Conservation (phyloP, 2,113 vertebrate genomes). For the Cinclus cinclus region DNA sequence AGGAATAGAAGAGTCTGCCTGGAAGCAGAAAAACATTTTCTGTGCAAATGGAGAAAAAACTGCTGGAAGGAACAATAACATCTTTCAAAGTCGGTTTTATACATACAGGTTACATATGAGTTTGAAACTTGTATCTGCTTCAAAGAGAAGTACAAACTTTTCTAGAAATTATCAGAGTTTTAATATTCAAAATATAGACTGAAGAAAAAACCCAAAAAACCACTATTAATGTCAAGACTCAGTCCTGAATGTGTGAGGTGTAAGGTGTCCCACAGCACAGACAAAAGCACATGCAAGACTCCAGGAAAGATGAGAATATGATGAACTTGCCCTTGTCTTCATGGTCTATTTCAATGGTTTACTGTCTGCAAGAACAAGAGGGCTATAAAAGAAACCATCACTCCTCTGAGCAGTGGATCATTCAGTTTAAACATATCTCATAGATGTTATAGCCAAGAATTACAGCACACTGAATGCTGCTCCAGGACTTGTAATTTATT, state of each 20-base stretch:
- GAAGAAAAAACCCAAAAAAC: neutral
- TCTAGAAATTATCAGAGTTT: neutral
- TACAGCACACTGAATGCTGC: neutral
- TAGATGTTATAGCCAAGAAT: neutral
- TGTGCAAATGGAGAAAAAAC: neutral
- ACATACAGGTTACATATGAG: no score
- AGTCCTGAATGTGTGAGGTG: neutral
- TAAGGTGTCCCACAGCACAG: neutral
- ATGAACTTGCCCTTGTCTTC: neutral
- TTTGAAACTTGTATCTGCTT: neutral
- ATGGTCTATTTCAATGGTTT: neutral
- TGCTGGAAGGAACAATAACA: neutral
- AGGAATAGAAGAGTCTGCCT: neutral
- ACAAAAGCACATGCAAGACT: neutral
- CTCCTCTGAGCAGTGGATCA: neutral
- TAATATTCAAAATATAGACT: neutral
- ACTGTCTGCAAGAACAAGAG: neutral
- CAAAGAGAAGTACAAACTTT: neutral
- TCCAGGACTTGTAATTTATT: conserved; percentile 3
- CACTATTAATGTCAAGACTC: neutral
- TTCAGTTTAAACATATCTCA: neutral
- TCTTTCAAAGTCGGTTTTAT: neutral
- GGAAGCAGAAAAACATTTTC: neutral
- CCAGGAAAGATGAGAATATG: neutral
- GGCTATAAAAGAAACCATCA: neutral